Conservation (phyloP, 2,113 vertebrate genomes). For the Hippocampus comes region DNA sequence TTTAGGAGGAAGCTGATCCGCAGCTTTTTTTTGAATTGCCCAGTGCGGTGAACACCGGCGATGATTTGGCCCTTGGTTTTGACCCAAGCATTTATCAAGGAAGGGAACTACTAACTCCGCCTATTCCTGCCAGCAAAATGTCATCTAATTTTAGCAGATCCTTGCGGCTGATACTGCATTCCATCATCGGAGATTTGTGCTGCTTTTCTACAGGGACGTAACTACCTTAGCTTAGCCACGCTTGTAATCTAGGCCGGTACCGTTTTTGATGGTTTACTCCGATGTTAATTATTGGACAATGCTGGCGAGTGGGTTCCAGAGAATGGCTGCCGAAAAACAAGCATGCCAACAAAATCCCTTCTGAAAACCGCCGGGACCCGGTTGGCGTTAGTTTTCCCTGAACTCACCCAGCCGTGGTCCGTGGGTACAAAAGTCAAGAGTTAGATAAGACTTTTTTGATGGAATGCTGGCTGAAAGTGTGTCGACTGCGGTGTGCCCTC, state of each 20-base stretch:
- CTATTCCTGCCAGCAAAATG: neutral
- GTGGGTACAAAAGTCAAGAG: constrained; percentile 39
- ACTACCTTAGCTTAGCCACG: neutral
- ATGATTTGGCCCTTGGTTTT: too few species aligned
- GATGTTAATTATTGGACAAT: neutral
- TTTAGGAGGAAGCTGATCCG: too few species aligned
- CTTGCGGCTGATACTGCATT: too few species aligned
- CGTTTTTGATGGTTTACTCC: neutral
- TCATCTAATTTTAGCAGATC: neutral
- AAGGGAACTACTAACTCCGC: neutral
- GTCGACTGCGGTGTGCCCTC: neutral
- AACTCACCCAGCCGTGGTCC: constrained; percentile 17
- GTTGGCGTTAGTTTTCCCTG: constrained; percentile 28
- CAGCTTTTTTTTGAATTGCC: too few species aligned
- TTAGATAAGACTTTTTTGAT: constrained; percentile 26
- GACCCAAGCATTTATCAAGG: neutral
- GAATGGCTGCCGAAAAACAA: neutral
- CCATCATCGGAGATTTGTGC: neutral
- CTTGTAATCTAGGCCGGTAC: neutral
- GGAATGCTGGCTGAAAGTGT: neutral
- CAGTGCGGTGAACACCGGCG: too few species aligned
- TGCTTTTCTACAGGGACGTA: neutral
- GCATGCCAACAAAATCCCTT: constrained; percentile 32
- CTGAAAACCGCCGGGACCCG: constrained; percentile 46
- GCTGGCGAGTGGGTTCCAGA: neutral